Conservation (phyloP, 2,113 vertebrate species). For the Protobothrops flavoviridis region DNA sequence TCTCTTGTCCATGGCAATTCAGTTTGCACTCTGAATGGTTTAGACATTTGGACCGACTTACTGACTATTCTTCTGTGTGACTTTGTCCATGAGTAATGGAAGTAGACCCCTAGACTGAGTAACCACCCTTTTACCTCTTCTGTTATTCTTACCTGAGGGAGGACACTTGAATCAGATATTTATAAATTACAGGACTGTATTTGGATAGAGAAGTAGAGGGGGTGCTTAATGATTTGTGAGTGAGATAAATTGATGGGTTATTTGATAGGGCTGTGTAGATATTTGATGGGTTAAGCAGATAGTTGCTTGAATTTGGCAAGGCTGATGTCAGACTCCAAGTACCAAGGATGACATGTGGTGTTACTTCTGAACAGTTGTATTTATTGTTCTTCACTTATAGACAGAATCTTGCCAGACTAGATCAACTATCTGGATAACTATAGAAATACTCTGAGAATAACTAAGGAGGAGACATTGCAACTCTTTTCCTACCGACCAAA, state of each 20-base stretch:
- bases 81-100: not conserved
- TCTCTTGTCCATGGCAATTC: not conserved
- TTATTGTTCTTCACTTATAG: not conserved
- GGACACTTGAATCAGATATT: not conserved
- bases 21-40: not conserved
- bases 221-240: not conserved
- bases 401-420: not conserved
- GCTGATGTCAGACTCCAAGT: not conserved
- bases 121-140: not conserved
- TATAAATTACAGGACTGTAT: not conserved
- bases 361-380: not conserved
- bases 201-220: not conserved
- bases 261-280: not conserved
- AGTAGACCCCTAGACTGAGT: not conserved
- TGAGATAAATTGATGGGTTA: not conserved
- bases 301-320: not conserved
- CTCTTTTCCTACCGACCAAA: not conserved
- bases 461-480: not conserved
- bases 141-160: not conserved
- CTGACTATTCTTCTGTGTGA: not conserved
- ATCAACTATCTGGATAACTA: not conserved
- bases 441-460: not conserved
- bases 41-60: not conserved
- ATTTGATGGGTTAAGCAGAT: not conserved
- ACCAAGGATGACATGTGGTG: not conserved